phyloP scores from a whole-genome alignment of 2,113 vertebrate genomes.

The Hydrolagus affinis region DNA sequence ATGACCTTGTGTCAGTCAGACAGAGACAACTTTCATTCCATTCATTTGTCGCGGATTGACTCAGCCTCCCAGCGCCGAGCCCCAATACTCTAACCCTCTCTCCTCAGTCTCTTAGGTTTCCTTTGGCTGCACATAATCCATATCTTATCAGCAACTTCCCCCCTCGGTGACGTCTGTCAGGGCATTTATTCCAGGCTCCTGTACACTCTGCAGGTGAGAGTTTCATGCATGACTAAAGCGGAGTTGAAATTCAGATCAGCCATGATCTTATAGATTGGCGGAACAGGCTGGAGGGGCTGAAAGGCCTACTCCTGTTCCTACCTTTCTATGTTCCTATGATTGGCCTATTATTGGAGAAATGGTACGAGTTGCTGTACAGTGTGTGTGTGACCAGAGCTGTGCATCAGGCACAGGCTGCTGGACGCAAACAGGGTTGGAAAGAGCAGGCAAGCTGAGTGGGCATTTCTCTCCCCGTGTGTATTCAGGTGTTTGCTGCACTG shows the following conservation, averaged over 20 bases:
- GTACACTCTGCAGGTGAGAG: conserved; percentile 63
- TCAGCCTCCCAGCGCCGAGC: neutral
- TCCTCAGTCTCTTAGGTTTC: conserved; percentile 62
- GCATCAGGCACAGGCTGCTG: too few species aligned
- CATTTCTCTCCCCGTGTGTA: too few species aligned
- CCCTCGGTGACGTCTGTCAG: conserved; percentile 48
- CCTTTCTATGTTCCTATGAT: too few species aligned
- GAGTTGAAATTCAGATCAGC: neutral
- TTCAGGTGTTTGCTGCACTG: too few species aligned
- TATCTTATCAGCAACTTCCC: conserved; percentile 55
- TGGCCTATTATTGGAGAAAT: neutral
- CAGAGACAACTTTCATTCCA: too few species aligned
- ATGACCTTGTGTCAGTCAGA: too few species aligned
- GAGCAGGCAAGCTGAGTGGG: neutral
- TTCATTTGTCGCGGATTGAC: too few species aligned
- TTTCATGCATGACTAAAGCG: neutral
- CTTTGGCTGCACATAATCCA: conserved; percentile 74
- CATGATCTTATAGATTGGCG: too few species aligned
- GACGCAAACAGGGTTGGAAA: neutral
- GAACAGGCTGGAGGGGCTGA: too few species aligned
- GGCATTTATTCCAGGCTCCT: conserved; percentile 60
- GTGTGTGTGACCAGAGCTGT: too few species aligned
- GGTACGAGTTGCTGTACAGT: neutral
- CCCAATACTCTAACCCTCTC: neutral
- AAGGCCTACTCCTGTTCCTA: too few species aligned